Percentiles rank a stretch among this genome's conserved stretches.
phyloP scores from a whole-genome alignment of 2,113 vertebrate genomes.

The Lepisosteus oculatus region DNA sequence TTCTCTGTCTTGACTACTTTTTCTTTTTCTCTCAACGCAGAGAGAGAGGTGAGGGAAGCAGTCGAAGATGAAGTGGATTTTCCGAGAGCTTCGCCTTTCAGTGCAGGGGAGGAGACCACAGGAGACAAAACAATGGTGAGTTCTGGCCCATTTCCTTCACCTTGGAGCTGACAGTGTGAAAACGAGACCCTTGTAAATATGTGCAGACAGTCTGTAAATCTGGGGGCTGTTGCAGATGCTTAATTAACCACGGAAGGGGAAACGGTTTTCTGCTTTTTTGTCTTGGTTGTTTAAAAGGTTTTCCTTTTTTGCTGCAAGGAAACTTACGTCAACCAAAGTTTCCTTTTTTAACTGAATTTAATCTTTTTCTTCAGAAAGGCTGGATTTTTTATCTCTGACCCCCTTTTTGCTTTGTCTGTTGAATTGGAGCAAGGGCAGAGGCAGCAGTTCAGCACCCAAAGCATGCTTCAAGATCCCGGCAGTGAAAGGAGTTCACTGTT shows the following conservation, averaged over 20 bases:
- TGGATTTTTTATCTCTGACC: neutral
- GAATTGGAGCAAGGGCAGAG: too few species aligned
- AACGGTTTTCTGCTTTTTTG: neutral
- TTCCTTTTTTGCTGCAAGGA: neutral
- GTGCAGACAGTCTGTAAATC: neutral
- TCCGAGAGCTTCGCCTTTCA: neutral
- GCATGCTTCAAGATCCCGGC: too few species aligned
- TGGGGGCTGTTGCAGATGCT: neutral
- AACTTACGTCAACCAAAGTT: neutral
- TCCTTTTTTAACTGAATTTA: neutral
- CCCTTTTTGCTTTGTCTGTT: too few species aligned
- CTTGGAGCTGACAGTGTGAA: neutral
- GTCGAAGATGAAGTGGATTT: neutral
- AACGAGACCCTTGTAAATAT: too few species aligned
- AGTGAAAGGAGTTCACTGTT: constrained; percentile 1
- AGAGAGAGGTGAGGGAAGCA: neutral
- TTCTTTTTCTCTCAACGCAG: neutral
- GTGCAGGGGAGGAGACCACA: neutral
- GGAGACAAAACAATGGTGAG: constrained; percentile 8
- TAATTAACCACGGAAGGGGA: neutral
- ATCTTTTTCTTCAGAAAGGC: too few species aligned
- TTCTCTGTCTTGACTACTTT: too few species aligned
- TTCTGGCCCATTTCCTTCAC: neutral
- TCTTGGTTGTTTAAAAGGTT: neutral
- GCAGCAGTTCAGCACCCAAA: too few species aligned